Base-by-base conservation (phyloP, 2,113 vertebrate species). In the Poeciliopsis turrubarensis region DNA sequence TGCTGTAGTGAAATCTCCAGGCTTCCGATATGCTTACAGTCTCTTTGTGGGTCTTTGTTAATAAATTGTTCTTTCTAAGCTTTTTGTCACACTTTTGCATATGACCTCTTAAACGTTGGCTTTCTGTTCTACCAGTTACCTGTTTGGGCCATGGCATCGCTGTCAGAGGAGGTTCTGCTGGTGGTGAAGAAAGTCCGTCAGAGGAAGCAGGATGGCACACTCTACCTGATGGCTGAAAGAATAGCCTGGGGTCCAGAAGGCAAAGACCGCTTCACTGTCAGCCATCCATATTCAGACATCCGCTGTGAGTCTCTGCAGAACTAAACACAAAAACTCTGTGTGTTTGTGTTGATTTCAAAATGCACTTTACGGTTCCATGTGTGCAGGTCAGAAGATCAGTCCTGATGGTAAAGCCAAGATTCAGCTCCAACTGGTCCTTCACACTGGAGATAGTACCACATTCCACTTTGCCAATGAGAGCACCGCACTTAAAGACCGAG, bases 401-500 rank as follows among this genome's bases (percentile, higher is more conserved):
- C 98, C 98, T 67, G 98, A 99, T 87, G 98, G 98, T 70, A 99
- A 99, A 95, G 94, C 97, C 75, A 99, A 99, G 94, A 96, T 99
- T 90, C 98, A 99, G 78, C 97, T 99, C 72, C 98, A 99, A 92
- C 91, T 99, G 72, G 96, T 99, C 60, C 94, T 99, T 79, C 97
- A 99, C 90, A 95, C 96, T 7, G 98, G 98, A 11, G 98, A 99
- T 72, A 97, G 96, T 74, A 98, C 95, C 84, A 99, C 97, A 92
- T 98, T 99, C 91, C 98, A 99, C 92, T 99, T 99, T 91, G 93
- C 97, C 78, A 98, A 97, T 62, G 97, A 98, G 78, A 98, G 95
- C 94, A 97, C 91, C 72, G 97, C 98, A 30, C 94, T 97, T 26
- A 98, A 96, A 90, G 98, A 99, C 80, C 87, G 98, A 76, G 97